Base-by-base conservation (phyloP, 2,113 vertebrate species). In the Physeter macrocephalus region DNA sequence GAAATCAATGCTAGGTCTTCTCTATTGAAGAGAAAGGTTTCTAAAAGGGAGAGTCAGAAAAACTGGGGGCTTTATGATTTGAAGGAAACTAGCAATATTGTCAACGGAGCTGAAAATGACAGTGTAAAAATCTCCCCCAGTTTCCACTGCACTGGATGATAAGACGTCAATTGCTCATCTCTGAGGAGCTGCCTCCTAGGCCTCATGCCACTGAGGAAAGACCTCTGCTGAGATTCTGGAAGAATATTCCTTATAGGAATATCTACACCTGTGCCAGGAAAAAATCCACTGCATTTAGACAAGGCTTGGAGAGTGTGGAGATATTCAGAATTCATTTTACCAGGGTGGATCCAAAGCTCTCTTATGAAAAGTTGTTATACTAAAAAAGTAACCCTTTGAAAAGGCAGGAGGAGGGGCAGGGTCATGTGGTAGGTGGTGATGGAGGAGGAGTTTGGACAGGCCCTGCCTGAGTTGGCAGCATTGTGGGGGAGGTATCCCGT, bases 401-500 rank as follows among this genome's bases (percentile, higher is more conserved):
- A 78, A 78, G 5, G 81, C 46, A 59, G 25, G 61, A 57, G 49
- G 46, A 14, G 57, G 18, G 34, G 71, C 39, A 90, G 46, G 34
- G n/a, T 34, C 13, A 34, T 12, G 46, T 21, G 25, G 29, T 0
- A 43, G 34, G 43, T 4, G 18, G 36, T 1, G 4, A 39, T 2
- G 34, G 54, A 43, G 43, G 29, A 49, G 39, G 21, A 31, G 23
- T n/a, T 2, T 1, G 46, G 93, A 2, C 10, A 20, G 85, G 81
- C 25, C 61, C 20, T 3, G 9, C 14, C 20, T 2, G 14, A 12
- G 69, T 25, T 8, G 34, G 52, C 11, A 62, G 81, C 67, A 18
- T 0, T 0, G 4, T 8, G 11, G 5, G 11, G 23, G 78, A 8
- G 49, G 52, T 6, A 7, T 52, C 36, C 64, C 49, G 5, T 0